Base-by-base conservation (phyloP, 2,888 invertebrate genomes). In the Pandemis heparana region DNA sequence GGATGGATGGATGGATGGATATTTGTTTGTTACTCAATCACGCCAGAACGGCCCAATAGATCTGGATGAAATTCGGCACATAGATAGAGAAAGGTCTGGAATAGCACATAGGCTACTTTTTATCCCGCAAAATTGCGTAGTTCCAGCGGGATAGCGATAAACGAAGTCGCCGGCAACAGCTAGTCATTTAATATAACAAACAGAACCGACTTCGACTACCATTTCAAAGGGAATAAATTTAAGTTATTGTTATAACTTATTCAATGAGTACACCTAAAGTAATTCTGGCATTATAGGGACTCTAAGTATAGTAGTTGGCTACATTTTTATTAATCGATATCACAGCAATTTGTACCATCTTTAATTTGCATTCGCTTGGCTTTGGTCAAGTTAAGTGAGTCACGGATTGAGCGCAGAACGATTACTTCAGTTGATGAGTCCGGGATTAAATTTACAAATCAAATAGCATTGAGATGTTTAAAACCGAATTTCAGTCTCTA, bases 221-320 rank as follows among this genome's bases (percentile, higher is more conserved):
- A 84, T 84, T 32, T 85, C 83, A 79, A 80, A 79, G 78, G 77
- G 84, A 83, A 86, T 84, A 82, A 84, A n/a, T n/a, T 86, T 85
- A 83, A 86, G 39, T 85, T 82, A 81, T 76, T 70, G 78, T 77
- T 32, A 14, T 1, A 38, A 8, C 16, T 51, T 16, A 16, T 32
- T 7, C 32, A 3, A 5, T 23, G 32, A 59, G 18, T 39, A 38
- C 23, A 32, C 23, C 23, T 32, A 32, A 23, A 32, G 23, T 32
- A 32, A 32, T 32, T 32, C 23, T 32, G 41, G 8, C 41, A 41
- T 41, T 8, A 41, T 41, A 41, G 9, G 41, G 9, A 9, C 9
- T 41, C 8, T 9, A 9, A 41, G 41, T 41, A 6, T 41, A 41
- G 41, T 41, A 41, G 38, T 38, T 56, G 0, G 32, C 60, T 32